Conservation (phyloP, 2,888 invertebrate genomes). For the Limnephilus auricula region DNA sequence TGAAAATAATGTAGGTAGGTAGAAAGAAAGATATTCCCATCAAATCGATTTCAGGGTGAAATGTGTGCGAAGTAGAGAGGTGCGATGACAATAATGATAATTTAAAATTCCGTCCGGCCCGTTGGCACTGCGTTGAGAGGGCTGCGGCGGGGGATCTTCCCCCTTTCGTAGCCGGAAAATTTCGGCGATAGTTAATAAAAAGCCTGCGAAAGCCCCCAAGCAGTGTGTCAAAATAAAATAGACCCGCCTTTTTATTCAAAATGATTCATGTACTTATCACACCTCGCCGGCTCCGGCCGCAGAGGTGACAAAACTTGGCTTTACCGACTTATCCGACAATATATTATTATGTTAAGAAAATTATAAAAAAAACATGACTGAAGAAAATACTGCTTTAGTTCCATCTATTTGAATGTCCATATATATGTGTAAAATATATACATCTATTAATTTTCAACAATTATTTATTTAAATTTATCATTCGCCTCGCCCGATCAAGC, state of each 20-base stretch:
- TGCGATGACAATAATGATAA: neutral
- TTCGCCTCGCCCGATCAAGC: no score
- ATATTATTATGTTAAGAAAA: no score
- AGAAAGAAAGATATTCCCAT: neutral
- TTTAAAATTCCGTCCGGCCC: neutral
- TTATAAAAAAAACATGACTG: no score
- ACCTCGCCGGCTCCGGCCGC: neutral
- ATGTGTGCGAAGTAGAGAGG: neutral
- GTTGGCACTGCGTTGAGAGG: neutral
- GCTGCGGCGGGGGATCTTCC: neutral
- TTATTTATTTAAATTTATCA: no score
- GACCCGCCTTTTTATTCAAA: neutral
- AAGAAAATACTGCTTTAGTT: no score
- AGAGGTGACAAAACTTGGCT: neutral
- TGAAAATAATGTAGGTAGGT: no score
- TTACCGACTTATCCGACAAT: neutral
- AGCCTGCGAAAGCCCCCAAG: slow-evolving; percentile 2
- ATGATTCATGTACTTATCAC: neutral
- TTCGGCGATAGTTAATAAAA: neutral
- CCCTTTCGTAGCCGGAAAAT: neutral
- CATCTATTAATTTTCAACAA: no score
- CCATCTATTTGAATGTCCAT: no score
- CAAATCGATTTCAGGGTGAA: neutral
- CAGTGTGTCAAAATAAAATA: neutral
- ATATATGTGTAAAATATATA: no score